These are phyloP conservation scores for Ichneumoninae sp. DNA, from an alignment of 2,888 invertebrate species.

Conservation along the genomic window DNA sequence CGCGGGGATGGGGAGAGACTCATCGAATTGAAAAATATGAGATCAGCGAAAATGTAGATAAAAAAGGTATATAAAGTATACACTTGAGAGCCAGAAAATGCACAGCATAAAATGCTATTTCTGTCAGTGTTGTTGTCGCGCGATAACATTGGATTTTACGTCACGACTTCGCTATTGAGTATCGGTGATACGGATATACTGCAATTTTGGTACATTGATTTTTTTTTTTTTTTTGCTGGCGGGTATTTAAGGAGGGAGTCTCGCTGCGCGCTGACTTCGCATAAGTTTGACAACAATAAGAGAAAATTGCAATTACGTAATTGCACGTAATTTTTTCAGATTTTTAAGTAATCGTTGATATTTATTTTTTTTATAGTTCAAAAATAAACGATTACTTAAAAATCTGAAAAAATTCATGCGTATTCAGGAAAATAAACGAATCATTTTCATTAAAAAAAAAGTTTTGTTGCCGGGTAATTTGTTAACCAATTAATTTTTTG, in stretches of 20 bases:
- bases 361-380: no score
- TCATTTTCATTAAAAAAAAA: no score
- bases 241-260: background rate
- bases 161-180: background rate
- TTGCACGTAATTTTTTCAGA: no score
- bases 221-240: background rate
- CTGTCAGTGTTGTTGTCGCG: background rate
- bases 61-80: background rate
- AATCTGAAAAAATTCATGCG: no score
- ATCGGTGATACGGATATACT: background rate
- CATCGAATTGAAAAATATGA: conserved; percentile 1
- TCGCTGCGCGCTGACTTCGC: no score
- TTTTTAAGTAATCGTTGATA: no score
- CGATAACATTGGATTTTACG: background rate
- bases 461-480: no score
- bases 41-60: background rate
- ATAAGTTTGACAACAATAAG: no score
- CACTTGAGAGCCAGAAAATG: background rate
- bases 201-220: background rate
- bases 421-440: no score
- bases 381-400: no score
- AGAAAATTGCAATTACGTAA: no score
- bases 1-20: background rate
- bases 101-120: background rate
- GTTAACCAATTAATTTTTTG: no score